These are phyloP conservation scores for Paedocypris micromegethes DNA, from an alignment of 2,797 vertebrate species.

Conservation along the genomic window DNA sequence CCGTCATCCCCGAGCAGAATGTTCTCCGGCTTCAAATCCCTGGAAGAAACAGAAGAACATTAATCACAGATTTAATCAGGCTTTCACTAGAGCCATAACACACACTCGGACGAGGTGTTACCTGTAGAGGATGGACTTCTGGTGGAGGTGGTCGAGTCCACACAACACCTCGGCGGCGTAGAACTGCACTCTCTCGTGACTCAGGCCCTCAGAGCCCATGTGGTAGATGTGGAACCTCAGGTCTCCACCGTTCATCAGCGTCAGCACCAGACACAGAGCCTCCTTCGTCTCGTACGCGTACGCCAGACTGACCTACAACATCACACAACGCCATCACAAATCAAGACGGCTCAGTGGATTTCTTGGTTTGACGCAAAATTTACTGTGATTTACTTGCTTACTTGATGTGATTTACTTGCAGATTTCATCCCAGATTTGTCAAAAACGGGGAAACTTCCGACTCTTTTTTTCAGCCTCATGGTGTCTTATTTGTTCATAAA, in stretches of 20 bases:
- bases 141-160: constrained; percentile 76
- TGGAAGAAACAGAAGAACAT: constrained; percentile 56
- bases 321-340: no score
- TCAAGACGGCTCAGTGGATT: not conserved
- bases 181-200: constrained; percentile 63
- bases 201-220: constrained; percentile 70
- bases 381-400: no score
- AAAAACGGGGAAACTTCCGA: no score
- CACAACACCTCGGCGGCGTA: constrained; percentile 82
- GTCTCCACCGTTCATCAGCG: constrained; percentile 82
- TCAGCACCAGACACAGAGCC: constrained; percentile 77
- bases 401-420: no score
- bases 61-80: not conserved
- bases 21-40: constrained; percentile 96
- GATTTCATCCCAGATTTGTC: no score
- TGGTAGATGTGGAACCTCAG: constrained; percentile 80
- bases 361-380: no score
- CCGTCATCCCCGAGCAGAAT: constrained; percentile 82
- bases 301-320: constrained; percentile 72
- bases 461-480: no score
- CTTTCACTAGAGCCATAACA: no score
- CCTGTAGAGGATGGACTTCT: constrained; percentile 76
- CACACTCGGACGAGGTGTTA: constrained; percentile 40
- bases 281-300: constrained; percentile 83
- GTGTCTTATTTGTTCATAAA: no score